phyloP scores from a whole-genome alignment of 1,140 invertebrate species.

The Melanaphis sacchari region DNA sequence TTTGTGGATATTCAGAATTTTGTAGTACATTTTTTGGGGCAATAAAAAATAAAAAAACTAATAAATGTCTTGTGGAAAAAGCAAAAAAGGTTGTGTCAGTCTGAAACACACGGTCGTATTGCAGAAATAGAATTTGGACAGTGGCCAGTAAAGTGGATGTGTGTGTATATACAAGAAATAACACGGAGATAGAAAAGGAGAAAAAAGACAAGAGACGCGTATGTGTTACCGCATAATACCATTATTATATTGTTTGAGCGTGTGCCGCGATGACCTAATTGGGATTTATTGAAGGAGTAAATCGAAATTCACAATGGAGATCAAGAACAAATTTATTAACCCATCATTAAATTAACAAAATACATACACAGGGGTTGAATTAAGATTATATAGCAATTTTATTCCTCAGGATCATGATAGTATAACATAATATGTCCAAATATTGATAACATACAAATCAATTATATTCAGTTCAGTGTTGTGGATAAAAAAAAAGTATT shows the following conservation, averaged over 20 bases:
- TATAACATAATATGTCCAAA: not conserved
- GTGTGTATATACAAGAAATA: not conserved
- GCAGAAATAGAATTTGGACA: slow-evolving; percentile 43
- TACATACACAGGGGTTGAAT: not conserved
- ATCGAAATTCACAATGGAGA: not conserved
- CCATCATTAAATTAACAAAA: not conserved
- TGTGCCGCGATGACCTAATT: not conserved
- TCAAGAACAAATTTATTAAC: not conserved
- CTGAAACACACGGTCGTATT: slow-evolving; percentile 38
- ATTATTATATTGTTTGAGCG: slow-evolving; percentile 7
- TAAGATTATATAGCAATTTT: not conserved
- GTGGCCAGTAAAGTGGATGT: not conserved
- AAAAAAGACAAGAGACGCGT: slow-evolving; percentile 29
- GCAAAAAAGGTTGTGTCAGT: slow-evolving; percentile 42
- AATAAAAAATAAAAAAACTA: slow-evolving; percentile 18
- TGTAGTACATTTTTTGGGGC: not conserved
- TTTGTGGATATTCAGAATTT: not conserved
- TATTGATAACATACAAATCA: not conserved
- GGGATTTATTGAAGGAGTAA: not conserved
- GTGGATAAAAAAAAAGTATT: not conserved
- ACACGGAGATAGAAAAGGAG: not conserved
- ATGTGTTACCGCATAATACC: slow-evolving; percentile 24
- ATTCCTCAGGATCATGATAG: not conserved
- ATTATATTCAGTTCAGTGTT: not conserved
- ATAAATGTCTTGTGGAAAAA: slow-evolving; percentile 36